Conservation (phyloP, 2,113 vertebrate genomes). For the Gobio gobio region DNA sequence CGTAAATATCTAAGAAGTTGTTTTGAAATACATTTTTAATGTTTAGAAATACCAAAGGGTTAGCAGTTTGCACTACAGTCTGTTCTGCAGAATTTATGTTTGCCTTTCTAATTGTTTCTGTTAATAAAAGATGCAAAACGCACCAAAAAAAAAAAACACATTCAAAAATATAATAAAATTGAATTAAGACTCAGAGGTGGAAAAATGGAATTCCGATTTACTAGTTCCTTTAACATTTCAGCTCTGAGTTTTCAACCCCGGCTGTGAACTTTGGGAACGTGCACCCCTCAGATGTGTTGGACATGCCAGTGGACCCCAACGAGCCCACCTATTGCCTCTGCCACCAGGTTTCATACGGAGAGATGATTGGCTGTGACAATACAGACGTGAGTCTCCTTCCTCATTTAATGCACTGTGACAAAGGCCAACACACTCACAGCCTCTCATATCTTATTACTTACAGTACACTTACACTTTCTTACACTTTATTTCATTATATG, state of each 20-base stretch:
- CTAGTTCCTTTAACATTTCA: conserved; percentile 62
- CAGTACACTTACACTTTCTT: background rate
- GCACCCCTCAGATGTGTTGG: conserved; percentile 88
- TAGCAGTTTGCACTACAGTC: background rate
- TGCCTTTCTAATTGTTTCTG: background rate
- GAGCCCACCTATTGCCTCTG: conserved; percentile 92
- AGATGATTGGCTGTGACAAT: conserved; percentile 93
- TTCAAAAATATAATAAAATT: background rate
- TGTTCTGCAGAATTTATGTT: background rate
- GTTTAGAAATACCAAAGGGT: background rate
- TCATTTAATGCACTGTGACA: background rate
- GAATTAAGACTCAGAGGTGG: background rate
- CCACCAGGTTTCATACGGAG: conserved; percentile 91
- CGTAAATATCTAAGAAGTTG: background rate
- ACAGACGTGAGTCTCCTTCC: conserved; percentile 81
- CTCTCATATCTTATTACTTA: background rate
- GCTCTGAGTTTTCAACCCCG: conserved; percentile 84
- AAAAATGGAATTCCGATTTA: background rate
- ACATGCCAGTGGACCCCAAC: conserved; percentile 91
- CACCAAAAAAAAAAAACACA: background rate
- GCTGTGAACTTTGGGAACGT: conserved; percentile 83
- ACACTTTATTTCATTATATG: background rate
- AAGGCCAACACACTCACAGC: background rate
- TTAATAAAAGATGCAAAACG: background rate
- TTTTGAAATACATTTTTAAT: background rate